Evolutionary conservation across 2,113 vertebrate species (phyloP).

Genomic region (Chinchilla lanigera): DNA sequence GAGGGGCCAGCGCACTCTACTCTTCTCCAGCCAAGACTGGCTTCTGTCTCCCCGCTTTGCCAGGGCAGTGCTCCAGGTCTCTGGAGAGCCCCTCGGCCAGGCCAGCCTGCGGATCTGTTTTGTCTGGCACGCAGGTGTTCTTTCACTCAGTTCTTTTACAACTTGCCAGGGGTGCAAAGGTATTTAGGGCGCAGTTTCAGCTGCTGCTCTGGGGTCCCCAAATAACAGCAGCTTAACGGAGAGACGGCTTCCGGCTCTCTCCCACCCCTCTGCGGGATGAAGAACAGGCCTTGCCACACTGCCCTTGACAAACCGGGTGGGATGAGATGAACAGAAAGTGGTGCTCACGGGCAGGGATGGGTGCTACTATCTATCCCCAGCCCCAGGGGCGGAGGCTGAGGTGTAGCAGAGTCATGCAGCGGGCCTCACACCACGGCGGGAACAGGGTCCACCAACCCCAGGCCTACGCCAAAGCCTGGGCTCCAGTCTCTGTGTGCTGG

Average conservation of each 20-base stretch:
- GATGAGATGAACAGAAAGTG: neutral
- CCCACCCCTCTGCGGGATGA: neutral
- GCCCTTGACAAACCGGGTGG: neutral
- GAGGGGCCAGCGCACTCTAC: fast-evolving
- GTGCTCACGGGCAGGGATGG: neutral
- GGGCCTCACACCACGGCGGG: neutral
- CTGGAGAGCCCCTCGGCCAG: neutral
- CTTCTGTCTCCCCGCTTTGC: neutral
- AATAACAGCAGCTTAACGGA: neutral
- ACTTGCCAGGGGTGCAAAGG: neutral
- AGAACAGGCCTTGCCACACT: neutral
- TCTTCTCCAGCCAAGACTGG: neutral
- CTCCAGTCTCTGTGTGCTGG: neutral
- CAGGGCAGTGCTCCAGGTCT: neutral
- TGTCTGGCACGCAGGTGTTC: neutral
- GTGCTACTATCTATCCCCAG: neutral
- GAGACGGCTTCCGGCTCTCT: neutral
- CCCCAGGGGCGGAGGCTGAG: neutral
- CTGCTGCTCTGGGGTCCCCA: neutral
- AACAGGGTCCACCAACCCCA: neutral
- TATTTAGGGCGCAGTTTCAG: neutral
- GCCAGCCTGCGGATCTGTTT: neutral
- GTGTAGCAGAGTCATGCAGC: neutral
- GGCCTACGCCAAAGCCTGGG: neutral
- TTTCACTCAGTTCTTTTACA: neutral